Percentiles rank a stretch among this genome's conserved stretches.
phyloP scores from a whole-genome alignment of 2,888 invertebrate species.

The Crossocerus cetratus region DNA sequence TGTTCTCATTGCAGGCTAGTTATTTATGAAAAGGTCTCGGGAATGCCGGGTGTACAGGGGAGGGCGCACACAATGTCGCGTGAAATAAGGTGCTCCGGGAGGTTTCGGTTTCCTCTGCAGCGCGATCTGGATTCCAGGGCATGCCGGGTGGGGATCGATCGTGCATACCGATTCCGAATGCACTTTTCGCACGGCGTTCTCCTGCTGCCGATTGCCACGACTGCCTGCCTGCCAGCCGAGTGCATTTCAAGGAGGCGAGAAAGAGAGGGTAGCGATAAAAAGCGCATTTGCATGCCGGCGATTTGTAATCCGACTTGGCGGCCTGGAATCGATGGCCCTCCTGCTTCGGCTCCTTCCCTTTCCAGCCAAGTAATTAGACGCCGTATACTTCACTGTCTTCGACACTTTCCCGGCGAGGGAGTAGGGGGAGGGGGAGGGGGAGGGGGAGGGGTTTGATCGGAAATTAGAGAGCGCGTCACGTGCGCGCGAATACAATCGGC shows the following conservation, averaged over 20 bases:
- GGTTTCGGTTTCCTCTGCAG: not conserved
- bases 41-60: too few relatives aligned
- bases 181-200: constrained; percentile 25
- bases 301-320: constrained; percentile 44
- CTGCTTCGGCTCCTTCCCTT: not conserved
- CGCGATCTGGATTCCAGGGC: too few relatives aligned
- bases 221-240: constrained; percentile 20
- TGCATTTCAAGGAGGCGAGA: constrained; percentile 30
- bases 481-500: too few relatives aligned
- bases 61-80: too few relatives aligned
- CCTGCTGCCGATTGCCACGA: too few relatives aligned
- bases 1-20: too few relatives aligned
- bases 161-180: constrained; percentile 43
- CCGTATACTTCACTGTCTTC: too few relatives aligned
- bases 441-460: too few relatives aligned
- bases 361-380: not conserved
- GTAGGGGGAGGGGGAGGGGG: too few relatives aligned
- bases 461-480: too few relatives aligned
- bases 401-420: too few relatives aligned
- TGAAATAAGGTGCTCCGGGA: not conserved
- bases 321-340: constrained; percentile 14
- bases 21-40: too few relatives aligned
- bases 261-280: constrained; percentile 33
- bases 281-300: constrained; percentile 54
- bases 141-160: constrained; percentile 14